Base-by-base conservation (phyloP, 2,888 invertebrate genomes). In the Ichneumoninae sp. region DNA sequence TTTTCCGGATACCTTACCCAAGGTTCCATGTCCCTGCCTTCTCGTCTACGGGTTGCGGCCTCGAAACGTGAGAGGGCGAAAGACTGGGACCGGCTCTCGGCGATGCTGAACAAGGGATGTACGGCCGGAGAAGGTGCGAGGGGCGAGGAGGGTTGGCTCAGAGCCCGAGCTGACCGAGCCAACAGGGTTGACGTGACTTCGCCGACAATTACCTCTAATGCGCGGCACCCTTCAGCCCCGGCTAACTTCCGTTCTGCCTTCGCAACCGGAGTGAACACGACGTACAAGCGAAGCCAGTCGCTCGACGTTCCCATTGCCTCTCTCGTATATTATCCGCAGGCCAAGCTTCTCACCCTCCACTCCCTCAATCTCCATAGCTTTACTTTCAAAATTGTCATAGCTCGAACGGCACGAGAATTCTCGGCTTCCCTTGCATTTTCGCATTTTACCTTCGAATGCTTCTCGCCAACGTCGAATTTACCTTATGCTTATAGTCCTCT, bases 161-260 rank as follows among this genome's bases (percentile, higher is more conserved):
- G 60, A 63, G 52, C 33, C 52, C 47, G 47, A 77, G 73, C 79
- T 78, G 84, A 84, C 81, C 81, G 69, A 74, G 76, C 71, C 80
- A 71, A 73, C 69, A 26, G 80, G 74, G 63, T 70, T 89, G 86
- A 87, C 88, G 87, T 85, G 87, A 87, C 87, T 88, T 84, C 87
- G 77, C 82, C 83, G 83, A 86, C 88, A 88, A 89, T 89, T 89
- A 88, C 87, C 83, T 83, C 87, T 89, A 88, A 88, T 86, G 86
- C 87, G 77, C 73, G 66, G 66, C 76, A 83, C 85, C 82, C 86
- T 86, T 85, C 84, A 82, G 70, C 63, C 81, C 79, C 74, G 76
- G 71, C 76, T 83, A 70, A 54, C 81, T 83, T 83, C 57, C 76
- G 70, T 80, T 71, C 63, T 71, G 71, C 73, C 22, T 44, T 63